Conservation (phyloP, 1,140 invertebrate species). For the Paralvinella palmiformis region DNA sequence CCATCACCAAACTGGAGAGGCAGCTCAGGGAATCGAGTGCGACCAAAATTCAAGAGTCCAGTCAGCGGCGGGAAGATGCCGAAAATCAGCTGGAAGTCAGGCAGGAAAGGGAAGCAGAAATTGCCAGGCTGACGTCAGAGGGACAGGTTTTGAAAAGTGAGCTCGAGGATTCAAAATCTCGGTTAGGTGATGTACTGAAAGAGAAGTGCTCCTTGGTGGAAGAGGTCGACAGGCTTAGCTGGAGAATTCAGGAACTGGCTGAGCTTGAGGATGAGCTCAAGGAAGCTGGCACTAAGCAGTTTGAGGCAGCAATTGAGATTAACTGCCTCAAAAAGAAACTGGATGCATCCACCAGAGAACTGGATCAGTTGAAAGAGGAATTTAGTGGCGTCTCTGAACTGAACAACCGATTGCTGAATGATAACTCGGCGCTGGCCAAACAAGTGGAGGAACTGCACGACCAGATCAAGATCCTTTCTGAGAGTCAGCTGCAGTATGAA, state of each 20-base stretch:
- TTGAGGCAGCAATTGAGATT: slow-evolving; percentile 26
- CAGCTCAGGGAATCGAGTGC: slow-evolving; percentile 35
- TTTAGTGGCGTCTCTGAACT: slow-evolving; percentile 34
- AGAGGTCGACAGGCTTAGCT: slow-evolving; percentile 32
- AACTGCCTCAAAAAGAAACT: slow-evolving; percentile 24
- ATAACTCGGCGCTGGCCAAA: slow-evolving; percentile 37
- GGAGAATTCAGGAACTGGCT: slow-evolving; percentile 36
- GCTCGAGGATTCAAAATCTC: slow-evolving; percentile 16
- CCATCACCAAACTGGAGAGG: slow-evolving; percentile 54
- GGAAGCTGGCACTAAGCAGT: slow-evolving; percentile 21
- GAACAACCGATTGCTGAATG: slow-evolving; percentile 34
- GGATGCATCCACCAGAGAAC: slow-evolving; percentile 24
- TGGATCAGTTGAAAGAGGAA: slow-evolving; percentile 30
- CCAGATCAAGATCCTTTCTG: background rate
- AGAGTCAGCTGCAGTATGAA: slow-evolving; percentile 4
- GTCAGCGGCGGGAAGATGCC: slow-evolving; percentile 15
- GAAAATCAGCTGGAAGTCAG: background rate
- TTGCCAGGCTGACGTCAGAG: slow-evolving; percentile 23
- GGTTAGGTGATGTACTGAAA: slow-evolving; percentile 15
- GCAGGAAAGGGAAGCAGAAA: slow-evolving; percentile 27
- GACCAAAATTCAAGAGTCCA: slow-evolving; percentile 2
- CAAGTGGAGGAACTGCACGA: slow-evolving; percentile 41
- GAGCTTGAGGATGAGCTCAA: slow-evolving; percentile 35
- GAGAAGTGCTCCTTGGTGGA: slow-evolving; percentile 21
- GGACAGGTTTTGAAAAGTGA: slow-evolving; percentile 17